These are phyloP conservation scores for Lochmaea capreae DNA, from an alignment of 2,888 invertebrate species.

Conservation along the genomic window DNA sequence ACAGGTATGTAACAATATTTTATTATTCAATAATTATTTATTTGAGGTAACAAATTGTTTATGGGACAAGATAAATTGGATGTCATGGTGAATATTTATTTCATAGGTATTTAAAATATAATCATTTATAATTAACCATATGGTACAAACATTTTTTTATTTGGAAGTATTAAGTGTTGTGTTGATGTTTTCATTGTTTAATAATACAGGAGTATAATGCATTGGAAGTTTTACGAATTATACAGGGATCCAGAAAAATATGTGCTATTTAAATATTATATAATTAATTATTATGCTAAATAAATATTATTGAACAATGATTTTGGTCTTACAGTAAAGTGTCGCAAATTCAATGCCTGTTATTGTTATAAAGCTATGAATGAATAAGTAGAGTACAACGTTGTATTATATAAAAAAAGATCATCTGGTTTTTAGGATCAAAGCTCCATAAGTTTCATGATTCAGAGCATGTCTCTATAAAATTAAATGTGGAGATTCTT, in stretches of 20 bases:
- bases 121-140: neutral
- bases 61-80: neutral
- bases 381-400: neutral
- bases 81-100: neutral
- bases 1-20: slow-evolving; percentile 74
- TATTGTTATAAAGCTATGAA: neutral
- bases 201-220: neutral
- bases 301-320: slow-evolving; percentile 4
- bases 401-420: too few relatives aligned
- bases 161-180: neutral
- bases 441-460: too few relatives aligned
- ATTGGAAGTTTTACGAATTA: neutral
- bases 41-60: neutral
- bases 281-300: neutral
- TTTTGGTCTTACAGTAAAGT: neutral
- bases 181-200: slow-evolving; percentile 1
- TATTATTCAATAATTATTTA: neutral
- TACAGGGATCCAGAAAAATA: neutral
- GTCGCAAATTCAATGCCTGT: neutral
- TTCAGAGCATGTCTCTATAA: too few relatives aligned
- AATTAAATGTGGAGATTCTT: too few relatives aligned
- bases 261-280: too few relatives aligned
- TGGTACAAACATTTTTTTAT: neutral
- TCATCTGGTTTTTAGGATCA: too few relatives aligned
- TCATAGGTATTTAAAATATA: neutral